Percentiles rank a stretch among this genome's conserved stretches.
Evolutionary conservation across 2,797 vertebrate species (phyloP).

Genomic region (Fratercula arctica): DNA sequence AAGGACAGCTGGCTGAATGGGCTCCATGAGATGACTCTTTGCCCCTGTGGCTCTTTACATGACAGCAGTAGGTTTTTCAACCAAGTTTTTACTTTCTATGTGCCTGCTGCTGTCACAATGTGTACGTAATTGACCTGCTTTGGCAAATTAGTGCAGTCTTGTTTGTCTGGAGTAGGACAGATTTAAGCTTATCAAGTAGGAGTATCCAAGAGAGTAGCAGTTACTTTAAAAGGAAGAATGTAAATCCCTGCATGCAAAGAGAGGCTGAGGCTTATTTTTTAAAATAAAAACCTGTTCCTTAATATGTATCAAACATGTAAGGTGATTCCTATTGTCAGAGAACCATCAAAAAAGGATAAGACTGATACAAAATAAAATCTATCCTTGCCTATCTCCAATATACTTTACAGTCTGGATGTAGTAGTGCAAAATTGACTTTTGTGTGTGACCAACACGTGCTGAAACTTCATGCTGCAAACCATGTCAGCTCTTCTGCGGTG

Average conservation of each 20-base stretch:
- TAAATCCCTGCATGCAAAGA: neutral
- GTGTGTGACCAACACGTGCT: neutral
- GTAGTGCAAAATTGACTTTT: neutral
- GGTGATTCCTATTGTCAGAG: neutral
- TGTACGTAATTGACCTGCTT: neutral
- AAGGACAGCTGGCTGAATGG: neutral
- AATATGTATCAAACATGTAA: neutral
- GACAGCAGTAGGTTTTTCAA: neutral
- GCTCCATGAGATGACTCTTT: neutral
- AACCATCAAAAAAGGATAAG: neutral
- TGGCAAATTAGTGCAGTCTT: neutral
- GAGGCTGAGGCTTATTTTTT: neutral
- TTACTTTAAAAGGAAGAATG: neutral
- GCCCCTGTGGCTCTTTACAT: neutral
- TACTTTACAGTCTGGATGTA: neutral
- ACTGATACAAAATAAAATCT: neutral
- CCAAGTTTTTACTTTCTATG: neutral
- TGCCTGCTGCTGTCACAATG: neutral
- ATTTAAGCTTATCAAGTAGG: neutral
- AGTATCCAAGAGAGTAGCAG: neutral
- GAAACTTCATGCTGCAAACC: neutral
- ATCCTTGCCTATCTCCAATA: neutral
- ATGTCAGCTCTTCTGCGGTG: neutral
- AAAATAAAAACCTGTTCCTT: neutral
- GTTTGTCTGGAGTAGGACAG: neutral